Conservation (phyloP, 2,888 invertebrate genomes). For the Pheosia tremula region DNA sequence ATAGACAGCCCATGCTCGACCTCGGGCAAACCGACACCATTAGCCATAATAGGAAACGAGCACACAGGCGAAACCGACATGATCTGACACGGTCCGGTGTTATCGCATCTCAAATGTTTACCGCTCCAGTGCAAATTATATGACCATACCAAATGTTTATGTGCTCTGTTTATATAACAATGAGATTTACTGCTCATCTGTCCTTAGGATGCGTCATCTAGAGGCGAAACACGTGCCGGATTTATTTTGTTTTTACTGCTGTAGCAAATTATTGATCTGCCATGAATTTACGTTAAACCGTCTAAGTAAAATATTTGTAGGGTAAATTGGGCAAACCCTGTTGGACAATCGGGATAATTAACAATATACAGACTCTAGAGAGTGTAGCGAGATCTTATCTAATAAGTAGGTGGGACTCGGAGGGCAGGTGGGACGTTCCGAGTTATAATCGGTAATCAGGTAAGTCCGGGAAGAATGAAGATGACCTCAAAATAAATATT, state of each 20-base stretch:
- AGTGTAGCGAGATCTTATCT: too few relatives aligned
- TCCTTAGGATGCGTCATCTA: not conserved
- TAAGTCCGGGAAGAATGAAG: too few relatives aligned
- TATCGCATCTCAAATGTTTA: not conserved
- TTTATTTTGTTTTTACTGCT: not conserved
- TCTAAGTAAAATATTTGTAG: too few relatives aligned
- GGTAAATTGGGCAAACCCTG: too few relatives aligned
- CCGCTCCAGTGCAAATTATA: not conserved
- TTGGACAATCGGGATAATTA: too few relatives aligned
- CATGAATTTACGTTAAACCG: too few relatives aligned
- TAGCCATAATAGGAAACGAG: not conserved
- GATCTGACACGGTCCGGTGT: not conserved
- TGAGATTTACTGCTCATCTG: not conserved
- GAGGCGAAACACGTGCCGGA: not conserved
- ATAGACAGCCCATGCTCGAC: not conserved
- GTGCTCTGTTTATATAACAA: not conserved
- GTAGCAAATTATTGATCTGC: too few relatives aligned
- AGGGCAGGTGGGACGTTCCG: too few relatives aligned
- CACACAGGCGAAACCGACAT: not conserved
- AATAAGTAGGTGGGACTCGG: too few relatives aligned
- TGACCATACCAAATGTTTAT: not conserved
- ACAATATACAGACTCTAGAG: too few relatives aligned
- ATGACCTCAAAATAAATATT: too few relatives aligned
- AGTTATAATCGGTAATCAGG: too few relatives aligned
- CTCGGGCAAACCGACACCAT: not conserved